These are phyloP conservation scores for Limenitis arthemis DNA, from an alignment of 2,888 invertebrate species.

Conservation along the genomic window DNA sequence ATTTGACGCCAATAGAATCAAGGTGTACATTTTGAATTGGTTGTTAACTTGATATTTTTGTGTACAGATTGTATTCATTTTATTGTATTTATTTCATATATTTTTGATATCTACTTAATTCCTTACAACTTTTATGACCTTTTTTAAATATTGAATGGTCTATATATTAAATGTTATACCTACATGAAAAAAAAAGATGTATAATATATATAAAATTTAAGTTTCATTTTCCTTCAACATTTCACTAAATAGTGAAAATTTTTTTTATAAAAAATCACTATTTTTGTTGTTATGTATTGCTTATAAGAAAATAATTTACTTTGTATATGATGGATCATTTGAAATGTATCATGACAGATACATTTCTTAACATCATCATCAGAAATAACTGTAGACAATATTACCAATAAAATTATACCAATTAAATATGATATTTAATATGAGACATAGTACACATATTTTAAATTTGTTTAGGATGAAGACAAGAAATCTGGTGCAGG, in stretches of 20 bases:
- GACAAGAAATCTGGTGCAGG: constrained; percentile 65
- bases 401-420: not conserved
- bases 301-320: too few relatives aligned
- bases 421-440: not conserved
- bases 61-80: constrained; percentile 7
- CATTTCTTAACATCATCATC: too few relatives aligned
- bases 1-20: constrained; percentile 17
- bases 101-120: not conserved
- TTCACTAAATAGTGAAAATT: not conserved
- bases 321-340: too few relatives aligned
- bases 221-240: too few relatives aligned
- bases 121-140: not conserved
- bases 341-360: too few relatives aligned
- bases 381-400: not conserved
- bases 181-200: too few relatives aligned
- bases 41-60: constrained; percentile 15
- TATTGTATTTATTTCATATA: not conserved
- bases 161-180: too few relatives aligned
- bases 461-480: constrained; percentile 49
- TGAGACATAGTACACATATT: not conserved
- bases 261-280: too few relatives aligned
- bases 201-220: too few relatives aligned
- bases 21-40: constrained; percentile 22
- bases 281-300: too few relatives aligned
- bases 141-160: too few relatives aligned